phyloP scores from a whole-genome alignment of 2,113 vertebrate species.

The Ageneiosus marmoratus region DNA sequence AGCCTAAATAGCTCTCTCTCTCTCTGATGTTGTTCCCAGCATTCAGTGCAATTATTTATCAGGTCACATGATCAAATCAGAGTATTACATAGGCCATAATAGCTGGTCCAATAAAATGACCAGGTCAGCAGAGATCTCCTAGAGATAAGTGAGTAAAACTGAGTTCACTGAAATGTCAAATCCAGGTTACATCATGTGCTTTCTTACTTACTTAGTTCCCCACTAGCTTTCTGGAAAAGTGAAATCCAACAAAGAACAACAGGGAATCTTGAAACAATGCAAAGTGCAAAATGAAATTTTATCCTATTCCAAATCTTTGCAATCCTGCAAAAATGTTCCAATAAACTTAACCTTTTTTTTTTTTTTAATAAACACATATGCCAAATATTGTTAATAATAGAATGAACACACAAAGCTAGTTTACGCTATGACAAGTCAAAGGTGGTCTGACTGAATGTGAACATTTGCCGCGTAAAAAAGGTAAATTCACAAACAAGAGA shows the following conservation, averaged over 20 bases:
- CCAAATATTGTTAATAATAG: neutral
- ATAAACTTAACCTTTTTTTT: too few species aligned
- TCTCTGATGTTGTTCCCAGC: slow-evolving; percentile 4
- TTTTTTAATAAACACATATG: too few species aligned
- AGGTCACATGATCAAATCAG: slow-evolving; percentile 35
- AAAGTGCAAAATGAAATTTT: neutral
- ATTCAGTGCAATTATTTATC: slow-evolving; percentile 14
- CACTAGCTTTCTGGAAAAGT: neutral
- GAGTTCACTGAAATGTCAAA: slow-evolving; percentile 24
- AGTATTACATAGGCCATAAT: neutral
- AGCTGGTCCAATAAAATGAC: neutral
- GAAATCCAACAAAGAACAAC: neutral
- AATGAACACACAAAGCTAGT: neutral
- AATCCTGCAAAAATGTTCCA: neutral
- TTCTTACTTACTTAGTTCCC: neutral
- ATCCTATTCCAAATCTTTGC: neutral
- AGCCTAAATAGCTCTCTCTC: neutral
- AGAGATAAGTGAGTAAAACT: slow-evolving; percentile 18
- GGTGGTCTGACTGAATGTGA: neutral
- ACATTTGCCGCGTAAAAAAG: neutral
- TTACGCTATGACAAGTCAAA: neutral
- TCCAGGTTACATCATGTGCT: neutral
- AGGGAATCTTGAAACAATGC: neutral
- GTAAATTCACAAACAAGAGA: neutral
- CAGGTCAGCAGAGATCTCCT: neutral